These are phyloP conservation scores for Eremophila alpestris DNA, from an alignment of 2,797 vertebrate species.

Conservation along the genomic window DNA sequence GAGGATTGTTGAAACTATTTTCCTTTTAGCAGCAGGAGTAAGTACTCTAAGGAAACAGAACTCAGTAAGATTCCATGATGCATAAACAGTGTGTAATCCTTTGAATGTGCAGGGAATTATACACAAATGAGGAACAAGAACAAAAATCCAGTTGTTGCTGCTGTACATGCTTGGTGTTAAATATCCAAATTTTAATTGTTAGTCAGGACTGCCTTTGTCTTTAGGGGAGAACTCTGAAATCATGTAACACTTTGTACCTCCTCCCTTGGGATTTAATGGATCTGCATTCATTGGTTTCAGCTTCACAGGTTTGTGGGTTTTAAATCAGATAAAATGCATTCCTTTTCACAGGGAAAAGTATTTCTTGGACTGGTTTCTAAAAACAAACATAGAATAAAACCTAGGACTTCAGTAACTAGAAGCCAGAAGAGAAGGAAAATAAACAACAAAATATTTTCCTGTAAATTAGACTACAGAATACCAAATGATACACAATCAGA, in stretches of 20 bases:
- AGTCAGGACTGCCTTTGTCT: not conserved
- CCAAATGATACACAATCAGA: not conserved
- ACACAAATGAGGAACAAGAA: slow-evolving; percentile 22
- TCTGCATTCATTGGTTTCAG: not conserved
- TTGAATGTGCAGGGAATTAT: slow-evolving; percentile 71
- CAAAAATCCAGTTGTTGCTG: slow-evolving; percentile 43
- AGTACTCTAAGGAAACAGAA: slow-evolving; percentile 74
- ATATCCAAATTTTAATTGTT: not conserved
- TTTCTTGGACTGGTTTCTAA: slow-evolving; percentile 32
- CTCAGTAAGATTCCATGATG: slow-evolving; percentile 64
- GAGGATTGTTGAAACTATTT: slow-evolving; percentile 77
- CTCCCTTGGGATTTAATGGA: not conserved
- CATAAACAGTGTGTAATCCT: slow-evolving; percentile 78
- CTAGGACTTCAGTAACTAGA: not conserved
- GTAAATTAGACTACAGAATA: not conserved
- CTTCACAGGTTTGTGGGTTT: slow-evolving; percentile 11
- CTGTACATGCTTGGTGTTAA: not conserved
- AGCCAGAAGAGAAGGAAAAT: not conserved
- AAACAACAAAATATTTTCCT: not conserved
- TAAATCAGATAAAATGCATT: slow-evolving; percentile 22
- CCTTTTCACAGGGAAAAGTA: not conserved
- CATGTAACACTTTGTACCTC: not conserved
- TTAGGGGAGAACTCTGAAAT: not conserved
- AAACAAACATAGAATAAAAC: slow-evolving; percentile 26
- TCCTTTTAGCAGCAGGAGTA: slow-evolving; percentile 78